Evolutionary conservation across 2,888 invertebrate species (phyloP).

Genomic region (Drosophila eohydei): DNA sequence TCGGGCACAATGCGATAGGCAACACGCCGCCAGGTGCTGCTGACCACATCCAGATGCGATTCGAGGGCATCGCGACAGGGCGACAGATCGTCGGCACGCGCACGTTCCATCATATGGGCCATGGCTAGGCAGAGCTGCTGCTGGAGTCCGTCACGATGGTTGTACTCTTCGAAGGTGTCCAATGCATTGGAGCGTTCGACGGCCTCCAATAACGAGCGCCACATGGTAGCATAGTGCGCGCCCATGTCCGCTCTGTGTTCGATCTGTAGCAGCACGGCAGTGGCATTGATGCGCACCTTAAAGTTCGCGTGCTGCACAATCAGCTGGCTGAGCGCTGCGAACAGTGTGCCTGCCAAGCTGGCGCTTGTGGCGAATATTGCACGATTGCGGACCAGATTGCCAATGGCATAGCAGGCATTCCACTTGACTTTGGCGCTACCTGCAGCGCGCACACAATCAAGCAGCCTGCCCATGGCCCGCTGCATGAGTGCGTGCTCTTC

Average conservation of each 20-base stretch:
- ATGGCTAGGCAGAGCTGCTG: conserved; percentile 93
- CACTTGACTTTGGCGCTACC: conserved; percentile 95
- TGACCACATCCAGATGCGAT: conserved; percentile 75
- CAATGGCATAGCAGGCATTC: conserved; percentile 96
- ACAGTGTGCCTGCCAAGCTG: conserved; percentile 84
- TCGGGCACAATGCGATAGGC: conserved; percentile 83
- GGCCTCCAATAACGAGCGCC: conserved; percentile 90
- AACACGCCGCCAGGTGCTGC: conserved; percentile 82
- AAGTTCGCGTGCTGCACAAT: conserved; percentile 92
- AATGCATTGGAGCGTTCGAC: conserved; percentile 92
- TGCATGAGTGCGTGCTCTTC: conserved; percentile 87
- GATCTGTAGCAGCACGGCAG: conserved; percentile 90
- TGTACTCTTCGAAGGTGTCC: conserved; percentile 93
- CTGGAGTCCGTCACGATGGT: conserved; percentile 93
- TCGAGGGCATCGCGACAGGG: conserved; percentile 84
- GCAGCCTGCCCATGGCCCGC: conserved; percentile 88
- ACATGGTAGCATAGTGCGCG: conserved; percentile 87
- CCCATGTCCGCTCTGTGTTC: conserved; percentile 88
- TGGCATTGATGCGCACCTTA: conserved; percentile 95
- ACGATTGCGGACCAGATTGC: conserved; percentile 90
- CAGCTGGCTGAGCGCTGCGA: conserved; percentile 88
- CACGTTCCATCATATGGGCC: conserved; percentile 88
- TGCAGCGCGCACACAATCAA: conserved; percentile 89
- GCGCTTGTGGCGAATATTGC: conserved; percentile 71
- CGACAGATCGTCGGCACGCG: conserved; percentile 87